A percentile compares a stretch with the other conserved stretches of the same genome.
phyloP scores from a whole-genome alignment of 30 jellyfish, hydroid and myxozoan genomes.

The Turritopsis rubra region DNA sequence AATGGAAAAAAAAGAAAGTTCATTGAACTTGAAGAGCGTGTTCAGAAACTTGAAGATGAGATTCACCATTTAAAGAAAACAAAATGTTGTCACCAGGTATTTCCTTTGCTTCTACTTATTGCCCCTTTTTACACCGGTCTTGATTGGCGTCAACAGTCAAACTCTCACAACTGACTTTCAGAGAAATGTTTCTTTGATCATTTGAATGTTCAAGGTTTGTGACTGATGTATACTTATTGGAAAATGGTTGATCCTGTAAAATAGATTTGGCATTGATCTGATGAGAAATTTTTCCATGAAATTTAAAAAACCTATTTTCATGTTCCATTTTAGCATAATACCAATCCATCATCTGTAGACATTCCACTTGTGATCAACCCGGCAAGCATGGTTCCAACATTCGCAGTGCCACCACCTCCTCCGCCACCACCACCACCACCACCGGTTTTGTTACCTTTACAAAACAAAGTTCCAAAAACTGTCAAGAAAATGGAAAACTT shows the following conservation, averaged over 20 bases:
- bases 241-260: no score
- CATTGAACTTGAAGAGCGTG: conserved; percentile 8
- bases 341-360: neutral
- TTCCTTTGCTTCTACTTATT: neutral
- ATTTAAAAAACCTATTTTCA: neutral
- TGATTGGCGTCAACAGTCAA: no score
- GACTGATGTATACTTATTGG: no score
- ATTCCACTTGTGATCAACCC: neutral
- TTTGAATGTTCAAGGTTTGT: no score
- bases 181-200: no score
- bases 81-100: neutral
- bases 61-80: conserved; percentile 20
- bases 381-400: neutral
- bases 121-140: neutral
- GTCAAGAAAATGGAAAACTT: neutral
- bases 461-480: neutral
- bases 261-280: no score
- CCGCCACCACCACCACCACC: conserved; percentile 78
- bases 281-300: no score
- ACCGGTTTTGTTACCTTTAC: conserved; percentile 35
- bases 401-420: conserved; percentile 22
- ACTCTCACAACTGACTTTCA: no score
- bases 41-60: conserved; percentile 29
- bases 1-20: neutral
- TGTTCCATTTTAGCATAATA: neutral